A percentile compares a stretch with the other conserved stretches of the same genome.
Conservation (phyloP, 1,140 invertebrate genomes). For the Panulirus ornatus region DNA sequence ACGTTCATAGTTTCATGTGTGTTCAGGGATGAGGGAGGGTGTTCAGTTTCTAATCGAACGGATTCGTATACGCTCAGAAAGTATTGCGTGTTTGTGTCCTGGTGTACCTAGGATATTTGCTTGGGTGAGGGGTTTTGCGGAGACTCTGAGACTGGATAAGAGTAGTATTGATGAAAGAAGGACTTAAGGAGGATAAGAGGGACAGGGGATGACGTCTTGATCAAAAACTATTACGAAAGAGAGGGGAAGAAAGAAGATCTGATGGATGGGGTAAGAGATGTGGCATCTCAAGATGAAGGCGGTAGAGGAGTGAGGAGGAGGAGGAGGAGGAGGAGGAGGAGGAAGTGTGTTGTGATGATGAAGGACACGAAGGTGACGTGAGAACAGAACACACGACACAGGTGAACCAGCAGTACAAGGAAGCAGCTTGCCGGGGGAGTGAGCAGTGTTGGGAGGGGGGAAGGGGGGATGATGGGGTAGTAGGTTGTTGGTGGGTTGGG, state of each 20-base stretch:
- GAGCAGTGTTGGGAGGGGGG: neutral
- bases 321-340: constrained; percentile 27
- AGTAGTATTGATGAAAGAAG: neutral
- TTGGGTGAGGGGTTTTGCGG: too few relatives aligned
- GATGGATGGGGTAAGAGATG: neutral
- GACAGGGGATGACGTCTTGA: neutral
- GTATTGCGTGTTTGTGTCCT: too few relatives aligned
- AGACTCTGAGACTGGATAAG: too few relatives aligned
- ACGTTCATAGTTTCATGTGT: too few relatives aligned
- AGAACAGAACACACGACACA: too few relatives aligned
- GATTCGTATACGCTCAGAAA: too few relatives aligned
- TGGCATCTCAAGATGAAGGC: neutral
- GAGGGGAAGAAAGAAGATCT: neutral
- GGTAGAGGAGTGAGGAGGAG: constrained; percentile 4
- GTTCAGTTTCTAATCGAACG: too few relatives aligned
- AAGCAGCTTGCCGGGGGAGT: neutral
- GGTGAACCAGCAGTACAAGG: constrained; percentile 1
- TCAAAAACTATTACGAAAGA: neutral
- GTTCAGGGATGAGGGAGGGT: too few relatives aligned
- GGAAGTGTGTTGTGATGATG: constrained; percentile 4
- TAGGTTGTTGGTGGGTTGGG: too few relatives aligned
- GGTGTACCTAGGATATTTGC: too few relatives aligned
- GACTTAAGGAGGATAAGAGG: neutral
- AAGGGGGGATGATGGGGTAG: neutral
- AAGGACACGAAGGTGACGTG: neutral